Conservation (phyloP, 2,888 invertebrate genomes). For the Choreutis nemorana region DNA sequence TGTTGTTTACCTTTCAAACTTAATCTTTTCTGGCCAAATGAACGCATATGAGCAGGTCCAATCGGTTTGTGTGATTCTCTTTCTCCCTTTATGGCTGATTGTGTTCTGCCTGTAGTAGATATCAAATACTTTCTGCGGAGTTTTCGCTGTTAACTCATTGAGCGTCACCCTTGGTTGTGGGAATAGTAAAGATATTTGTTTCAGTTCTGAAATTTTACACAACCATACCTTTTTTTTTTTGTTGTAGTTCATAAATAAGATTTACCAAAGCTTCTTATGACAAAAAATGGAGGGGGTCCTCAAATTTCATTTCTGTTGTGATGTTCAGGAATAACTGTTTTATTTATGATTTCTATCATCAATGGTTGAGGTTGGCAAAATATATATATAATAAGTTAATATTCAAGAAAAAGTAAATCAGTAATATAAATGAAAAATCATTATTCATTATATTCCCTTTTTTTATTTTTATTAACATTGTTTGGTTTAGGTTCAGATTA, state of each 20-base stretch:
- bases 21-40: conserved; percentile 65
- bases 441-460: too few relatives aligned
- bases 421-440: too few relatives aligned
- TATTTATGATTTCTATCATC: too few relatives aligned
- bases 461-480: too few relatives aligned
- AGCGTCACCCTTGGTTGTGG: conserved; percentile 54
- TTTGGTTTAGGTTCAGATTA: too few relatives aligned
- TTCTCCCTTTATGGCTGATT: conserved; percentile 22
- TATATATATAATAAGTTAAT: too few relatives aligned
- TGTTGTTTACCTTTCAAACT: conserved; percentile 62
- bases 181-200: conserved; percentile 37
- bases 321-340: not conserved
- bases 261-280: too few relatives aligned
- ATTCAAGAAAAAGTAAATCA: too few relatives aligned
- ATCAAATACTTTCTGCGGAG: conserved; percentile 48
- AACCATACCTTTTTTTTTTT: conserved; percentile 23
- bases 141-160: conserved; percentile 45
- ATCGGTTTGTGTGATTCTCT: conserved; percentile 29
- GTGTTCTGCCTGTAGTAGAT: conserved; percentile 36
- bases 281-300: not conserved
- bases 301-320: not conserved
- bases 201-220: conserved; percentile 23
- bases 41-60: conserved; percentile 66
- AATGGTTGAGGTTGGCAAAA: too few relatives aligned
- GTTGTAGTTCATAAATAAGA: too few relatives aligned